phyloP scores from a whole-genome alignment of 2,888 invertebrate genomes.

The Troglohyphantes excavatus region DNA sequence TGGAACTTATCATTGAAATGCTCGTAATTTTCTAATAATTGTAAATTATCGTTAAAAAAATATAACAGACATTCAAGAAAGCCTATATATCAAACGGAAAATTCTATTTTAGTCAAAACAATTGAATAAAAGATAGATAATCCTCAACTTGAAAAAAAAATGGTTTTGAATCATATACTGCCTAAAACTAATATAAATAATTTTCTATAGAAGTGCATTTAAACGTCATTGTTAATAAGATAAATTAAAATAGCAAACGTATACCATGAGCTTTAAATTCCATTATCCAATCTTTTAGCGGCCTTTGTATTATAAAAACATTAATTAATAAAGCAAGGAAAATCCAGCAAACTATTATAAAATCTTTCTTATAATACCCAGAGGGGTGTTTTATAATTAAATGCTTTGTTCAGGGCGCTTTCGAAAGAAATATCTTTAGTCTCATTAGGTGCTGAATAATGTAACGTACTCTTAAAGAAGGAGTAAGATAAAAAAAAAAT shows the following conservation, averaged over 20 bases:
- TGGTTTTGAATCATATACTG: too few species aligned
- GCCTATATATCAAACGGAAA: too few species aligned
- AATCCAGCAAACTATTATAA: background rate
- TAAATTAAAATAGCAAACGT: background rate
- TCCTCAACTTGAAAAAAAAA: too few species aligned
- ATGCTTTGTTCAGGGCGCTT: background rate
- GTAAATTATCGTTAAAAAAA: too few species aligned
- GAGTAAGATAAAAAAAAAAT: background rate
- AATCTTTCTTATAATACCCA: background rate
- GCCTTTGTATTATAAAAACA: background rate
- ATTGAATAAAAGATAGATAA: too few species aligned
- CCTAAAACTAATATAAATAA: background rate
- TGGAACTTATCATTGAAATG: too few species aligned
- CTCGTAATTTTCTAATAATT: too few species aligned
- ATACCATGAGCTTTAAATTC: background rate
- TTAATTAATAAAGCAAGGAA: constrained; percentile 3
- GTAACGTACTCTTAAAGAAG: background rate
- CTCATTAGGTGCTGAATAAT: constrained; percentile 9
- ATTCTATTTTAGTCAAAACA: too few species aligned
- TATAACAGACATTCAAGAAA: too few species aligned
- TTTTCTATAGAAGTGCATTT: background rate
- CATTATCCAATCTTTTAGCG: background rate
- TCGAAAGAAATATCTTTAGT: background rate
- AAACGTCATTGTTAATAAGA: constrained; percentile 4
- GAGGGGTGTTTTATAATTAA: background rate